phyloP scores from a whole-genome alignment of 1,140 invertebrate genomes.

The Mycetomoellerius zeteki region DNA sequence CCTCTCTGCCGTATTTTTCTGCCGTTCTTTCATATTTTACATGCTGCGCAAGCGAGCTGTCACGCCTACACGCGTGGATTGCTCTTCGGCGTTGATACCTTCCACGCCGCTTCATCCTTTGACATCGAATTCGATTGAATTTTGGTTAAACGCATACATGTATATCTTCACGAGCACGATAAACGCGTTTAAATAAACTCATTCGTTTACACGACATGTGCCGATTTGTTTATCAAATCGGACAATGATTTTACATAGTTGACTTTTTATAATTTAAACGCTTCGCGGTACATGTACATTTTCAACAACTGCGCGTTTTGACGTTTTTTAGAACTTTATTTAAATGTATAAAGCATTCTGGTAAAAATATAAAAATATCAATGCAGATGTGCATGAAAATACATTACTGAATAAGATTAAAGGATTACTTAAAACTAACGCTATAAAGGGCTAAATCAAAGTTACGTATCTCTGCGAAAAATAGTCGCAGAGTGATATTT shows the following conservation, averaged over 20 bases:
- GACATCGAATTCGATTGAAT: constrained; percentile 45
- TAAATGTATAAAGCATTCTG: neutral
- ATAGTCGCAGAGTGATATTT: no score
- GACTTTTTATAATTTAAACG: neutral
- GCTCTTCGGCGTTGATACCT: constrained; percentile 17
- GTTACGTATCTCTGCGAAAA: no score
- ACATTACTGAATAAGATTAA: no score
- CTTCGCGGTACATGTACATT: neutral
- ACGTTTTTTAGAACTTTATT: neutral
- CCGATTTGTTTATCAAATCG: constrained; percentile 12
- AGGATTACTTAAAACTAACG: no score
- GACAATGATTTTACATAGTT: constrained; percentile 4
- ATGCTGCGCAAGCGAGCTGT: constrained; percentile 18
- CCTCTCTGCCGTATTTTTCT: constrained; percentile 42
- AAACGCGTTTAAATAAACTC: constrained; percentile 45
- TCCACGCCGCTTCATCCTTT: constrained; percentile 27
- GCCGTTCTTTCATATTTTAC: constrained; percentile 59
- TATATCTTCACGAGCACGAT: neutral
- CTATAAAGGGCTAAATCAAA: no score
- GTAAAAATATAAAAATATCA: neutral
- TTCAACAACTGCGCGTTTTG: neutral
- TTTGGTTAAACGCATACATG: neutral
- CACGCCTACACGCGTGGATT: constrained; percentile 25
- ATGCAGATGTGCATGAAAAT: neutral
- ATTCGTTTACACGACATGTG: constrained; percentile 1